Conservation (phyloP, 1,140 invertebrate species). For the Gryllus bimaculatus region DNA sequence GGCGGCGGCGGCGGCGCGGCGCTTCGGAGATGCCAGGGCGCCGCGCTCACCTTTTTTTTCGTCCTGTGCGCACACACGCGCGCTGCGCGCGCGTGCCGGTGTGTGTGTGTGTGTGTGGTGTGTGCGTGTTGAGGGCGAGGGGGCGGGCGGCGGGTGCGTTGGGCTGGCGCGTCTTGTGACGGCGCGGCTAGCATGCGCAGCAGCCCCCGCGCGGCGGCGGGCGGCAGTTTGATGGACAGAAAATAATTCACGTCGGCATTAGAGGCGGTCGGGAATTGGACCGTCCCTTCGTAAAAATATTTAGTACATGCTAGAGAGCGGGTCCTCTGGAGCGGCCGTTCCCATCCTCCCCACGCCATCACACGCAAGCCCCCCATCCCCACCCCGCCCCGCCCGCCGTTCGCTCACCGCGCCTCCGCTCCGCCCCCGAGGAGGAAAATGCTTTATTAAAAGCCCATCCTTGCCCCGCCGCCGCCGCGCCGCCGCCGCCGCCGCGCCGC, state of each 20-base stretch:
- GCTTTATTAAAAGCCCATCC: conserved; percentile 4
- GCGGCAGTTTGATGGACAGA: conserved; percentile 16
- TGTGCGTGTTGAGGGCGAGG: background rate
- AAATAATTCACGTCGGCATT: conserved; percentile 18
- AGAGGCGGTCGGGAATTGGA: conserved; percentile 7
- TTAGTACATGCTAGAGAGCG: background rate
- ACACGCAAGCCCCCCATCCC: background rate
- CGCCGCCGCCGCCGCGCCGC: too few species aligned
- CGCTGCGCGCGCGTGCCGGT: too few species aligned
- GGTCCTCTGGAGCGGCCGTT: background rate
- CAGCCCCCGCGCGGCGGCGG: background rate
- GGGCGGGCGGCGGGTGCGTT: background rate
- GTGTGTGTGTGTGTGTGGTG: background rate
- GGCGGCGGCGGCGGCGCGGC: too few species aligned
- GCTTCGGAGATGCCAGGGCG: background rate
- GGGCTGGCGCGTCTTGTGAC: background rate
- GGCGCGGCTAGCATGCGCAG: background rate
- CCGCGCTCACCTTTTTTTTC: background rate
- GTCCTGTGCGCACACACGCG: background rate
- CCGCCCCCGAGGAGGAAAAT: background rate
- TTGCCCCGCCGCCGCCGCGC: background rate
- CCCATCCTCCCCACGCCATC: background rate
- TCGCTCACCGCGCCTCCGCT: background rate
- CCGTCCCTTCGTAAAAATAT: conserved; percentile 10
- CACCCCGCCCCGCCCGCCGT: background rate